These are phyloP conservation scores for Streptopelia turtur DNA, from an alignment of 2,797 vertebrate genomes.

Conservation along the genomic window DNA sequence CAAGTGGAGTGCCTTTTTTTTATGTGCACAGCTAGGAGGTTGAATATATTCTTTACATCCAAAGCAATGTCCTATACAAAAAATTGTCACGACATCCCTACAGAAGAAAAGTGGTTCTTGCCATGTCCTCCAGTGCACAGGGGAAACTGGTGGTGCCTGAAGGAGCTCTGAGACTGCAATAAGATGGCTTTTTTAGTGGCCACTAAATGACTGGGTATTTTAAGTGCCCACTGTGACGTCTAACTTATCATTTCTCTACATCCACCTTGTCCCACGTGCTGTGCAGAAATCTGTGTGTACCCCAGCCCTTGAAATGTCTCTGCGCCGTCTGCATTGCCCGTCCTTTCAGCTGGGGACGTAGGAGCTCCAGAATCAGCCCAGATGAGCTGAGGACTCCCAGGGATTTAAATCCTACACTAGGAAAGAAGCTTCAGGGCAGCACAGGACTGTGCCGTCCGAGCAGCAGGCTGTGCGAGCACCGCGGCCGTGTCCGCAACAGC, in stretches of 20 bases:
- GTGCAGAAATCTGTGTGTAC: not conserved
- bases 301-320: not conserved
- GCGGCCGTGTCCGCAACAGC: fast-evolving
- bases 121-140: no score
- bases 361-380: not conserved
- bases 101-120: not conserved
- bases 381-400: not conserved
- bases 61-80: not conserved
- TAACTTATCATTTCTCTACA: not conserved
- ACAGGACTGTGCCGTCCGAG: fast-evolving
- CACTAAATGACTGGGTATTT: not conserved
- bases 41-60: not conserved
- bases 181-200: not conserved
- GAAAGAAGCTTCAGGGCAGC: not conserved
- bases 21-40: not conserved
- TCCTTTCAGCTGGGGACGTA: not conserved
- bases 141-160: not conserved
- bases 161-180: not conserved
- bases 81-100: not conserved
- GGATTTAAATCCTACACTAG: not conserved
- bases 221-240: not conserved
- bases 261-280: not conserved
- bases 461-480: fast-evolving
- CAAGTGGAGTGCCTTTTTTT: not conserved
- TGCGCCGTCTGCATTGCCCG: not conserved